Evolutionary conservation across 2,888 invertebrate genomes (phyloP), one percentile per base, ranked within the genome.

Genomic region (Eupithecia subumbrata): DNA sequence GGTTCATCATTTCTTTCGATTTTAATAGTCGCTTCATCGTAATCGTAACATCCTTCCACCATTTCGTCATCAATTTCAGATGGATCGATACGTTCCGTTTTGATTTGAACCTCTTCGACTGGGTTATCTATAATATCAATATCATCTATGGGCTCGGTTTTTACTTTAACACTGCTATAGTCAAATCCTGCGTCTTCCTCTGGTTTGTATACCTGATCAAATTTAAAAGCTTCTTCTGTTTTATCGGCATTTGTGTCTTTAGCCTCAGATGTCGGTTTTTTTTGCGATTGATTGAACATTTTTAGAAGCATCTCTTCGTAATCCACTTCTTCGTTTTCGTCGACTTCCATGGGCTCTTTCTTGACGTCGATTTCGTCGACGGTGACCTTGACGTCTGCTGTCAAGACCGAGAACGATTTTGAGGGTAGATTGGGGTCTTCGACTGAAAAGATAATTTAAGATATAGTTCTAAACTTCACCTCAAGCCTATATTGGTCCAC

Each of bases 61-160:
- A 60, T 25, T 60, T 60, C 60, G 0, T 60, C 25, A 60, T 25
- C 43, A 22, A 68, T 7, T 14, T 68, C 56, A 18, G 56, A 18
- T 16, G 48, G 52, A 75, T 78, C 76, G 0, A 76, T n/a, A 0
- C 76, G 73, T 68, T 80, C 79, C 8, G 69, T 25, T 56, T 80
- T 79, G 0, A 78, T 70, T 16, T 37, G 70, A 1, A 73, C 63
- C 1, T 77, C 72, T 5, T 60, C 25, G 4, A 71, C 43, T 1
- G 71, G 18, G 9, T 66, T 45, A 11, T 80, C 76, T 0, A 22
- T 69, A 0, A 83, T 25, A 71, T 76, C 81, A 0, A 82, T n/a
- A 56, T 76, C 80, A 1, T 83, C 79, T 2, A 68, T 16, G 0
- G 77, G 76, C 43, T 82, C 82, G 0, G 56, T 34, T 74, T 82